A percentile compares a stretch with the other conserved stretches of the same genome.
phyloP scores from a whole-genome alignment of 2,888 invertebrate genomes.

The Eugnorisma glareosa region DNA sequence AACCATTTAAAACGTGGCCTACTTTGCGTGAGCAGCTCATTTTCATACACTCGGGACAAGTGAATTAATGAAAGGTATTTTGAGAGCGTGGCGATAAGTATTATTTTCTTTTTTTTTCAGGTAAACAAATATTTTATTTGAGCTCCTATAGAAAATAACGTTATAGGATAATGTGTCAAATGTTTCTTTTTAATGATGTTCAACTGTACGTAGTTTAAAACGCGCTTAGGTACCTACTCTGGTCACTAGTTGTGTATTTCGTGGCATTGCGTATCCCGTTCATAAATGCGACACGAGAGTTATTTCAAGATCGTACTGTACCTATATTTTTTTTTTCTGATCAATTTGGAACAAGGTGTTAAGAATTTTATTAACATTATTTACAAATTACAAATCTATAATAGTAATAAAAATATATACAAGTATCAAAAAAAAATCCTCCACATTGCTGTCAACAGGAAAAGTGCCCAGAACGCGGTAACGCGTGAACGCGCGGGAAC shows the following conservation, averaged over 20 bases:
- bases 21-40: slow-evolving; percentile 38
- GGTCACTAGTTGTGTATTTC: not conserved
- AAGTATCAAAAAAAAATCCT: too few relatives aligned
- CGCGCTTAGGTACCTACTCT: not conserved
- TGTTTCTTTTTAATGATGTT: not conserved
- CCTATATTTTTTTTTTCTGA: too few relatives aligned
- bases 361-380: too few relatives aligned
- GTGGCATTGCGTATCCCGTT: not conserved
- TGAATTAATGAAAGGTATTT: slow-evolving; percentile 33
- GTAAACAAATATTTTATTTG: not conserved
- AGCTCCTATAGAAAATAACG: not conserved
- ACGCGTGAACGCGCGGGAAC: too few relatives aligned
- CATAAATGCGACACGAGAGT: not conserved
- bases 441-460: too few relatives aligned
- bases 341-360: too few relatives aligned
- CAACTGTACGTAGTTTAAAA: too few relatives aligned
- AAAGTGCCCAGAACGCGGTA: too few relatives aligned
- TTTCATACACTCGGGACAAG: slow-evolving; percentile 39
- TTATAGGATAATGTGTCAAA: not conserved
- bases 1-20: slow-evolving; percentile 48
- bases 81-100: not conserved
- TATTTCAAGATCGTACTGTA: not conserved
- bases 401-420: too few relatives aligned
- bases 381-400: too few relatives aligned
- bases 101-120: not conserved